Evolutionary conservation across 2,113 vertebrate species (phyloP), one percentile per base, ranked within the genome.

Genomic region (Aramus guarauna): DNA sequence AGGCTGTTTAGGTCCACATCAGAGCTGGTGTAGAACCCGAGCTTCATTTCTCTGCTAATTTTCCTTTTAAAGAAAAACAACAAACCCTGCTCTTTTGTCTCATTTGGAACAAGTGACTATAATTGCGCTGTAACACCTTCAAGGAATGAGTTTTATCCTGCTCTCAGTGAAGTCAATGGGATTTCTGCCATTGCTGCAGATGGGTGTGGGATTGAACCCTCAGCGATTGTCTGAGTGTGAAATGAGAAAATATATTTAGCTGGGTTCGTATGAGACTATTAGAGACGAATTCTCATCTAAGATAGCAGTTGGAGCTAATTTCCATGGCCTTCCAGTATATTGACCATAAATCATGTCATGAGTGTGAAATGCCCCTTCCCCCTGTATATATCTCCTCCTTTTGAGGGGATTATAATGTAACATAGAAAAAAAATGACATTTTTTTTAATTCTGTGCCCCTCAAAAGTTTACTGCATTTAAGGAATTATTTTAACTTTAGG

Each of bases 141-240:
- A 53, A 62, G 32, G 66, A 45, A 48, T 82, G 53, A 93, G 39
- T 71, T 81, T 41, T 45, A 72, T 69, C 58, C 45, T 76, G 27
- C 37, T 92, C 16, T 82, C 45, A 23, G 39, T 85, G 77, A 90
- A 93, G 77, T 81, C 96, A 76, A 6, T 90, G 86, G 92, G 83
- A 93, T 96, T 96, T 87, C 79, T 97, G 89, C 91, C 88, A 94
- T 91, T 96, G 52, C 94, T 75, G 71, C 86, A 95, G 90, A 94
- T 95, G 91, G 84, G 18, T 94, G 81, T 97, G 86, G 91, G 95
- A 90, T 60, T 94, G 91, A 96, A 79, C 84, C 71, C 41, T 68
- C 47, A 88, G 80, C 89, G 76, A 68, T 78, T 95, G 43, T 91
- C 72, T 95, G 89, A 89, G 80, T 96, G 88, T 95, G 95, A 97